Conservation (phyloP, 2,888 invertebrate species). For the Nudaria mundana region DNA sequence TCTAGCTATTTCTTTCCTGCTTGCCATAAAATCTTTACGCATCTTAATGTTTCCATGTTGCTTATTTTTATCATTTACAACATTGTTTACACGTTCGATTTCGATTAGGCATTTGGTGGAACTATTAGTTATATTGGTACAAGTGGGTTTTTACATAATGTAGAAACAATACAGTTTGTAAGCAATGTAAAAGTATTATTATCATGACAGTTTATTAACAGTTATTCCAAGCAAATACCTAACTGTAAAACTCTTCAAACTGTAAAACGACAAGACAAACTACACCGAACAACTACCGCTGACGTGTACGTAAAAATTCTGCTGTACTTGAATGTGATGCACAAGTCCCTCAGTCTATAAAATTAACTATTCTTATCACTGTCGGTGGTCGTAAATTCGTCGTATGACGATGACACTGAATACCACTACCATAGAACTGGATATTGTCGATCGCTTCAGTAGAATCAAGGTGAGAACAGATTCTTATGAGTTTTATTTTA, state of each 20-base stretch:
- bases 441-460: neutral
- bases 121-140: too few relatives aligned
- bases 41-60: too few relatives aligned
- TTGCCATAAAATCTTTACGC: too few relatives aligned
- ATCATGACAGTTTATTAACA: neutral
- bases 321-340: conserved; percentile 35
- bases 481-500: too few relatives aligned
- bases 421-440: conserved; percentile 8
- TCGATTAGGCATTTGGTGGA: too few relatives aligned
- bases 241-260: neutral
- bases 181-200: too few relatives aligned
- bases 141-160: too few relatives aligned
- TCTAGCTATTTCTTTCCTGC: too few relatives aligned
- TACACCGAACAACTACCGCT: neutral
- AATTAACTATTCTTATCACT: conserved; percentile 76
- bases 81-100: too few relatives aligned
- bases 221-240: neutral
- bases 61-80: too few relatives aligned
- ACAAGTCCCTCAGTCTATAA: conserved; percentile 48
- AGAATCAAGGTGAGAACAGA: too few relatives aligned
- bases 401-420: conserved; percentile 20
- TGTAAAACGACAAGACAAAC: conserved; percentile 4
- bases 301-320: conserved; percentile 20
- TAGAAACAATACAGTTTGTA: too few relatives aligned
- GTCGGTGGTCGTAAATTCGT: conserved; percentile 56